Percentiles rank a stretch among this genome's conserved stretches.
These are phyloP conservation scores for Cosmia trapezina DNA, from an alignment of 2,888 invertebrate genomes.

Conservation along the genomic window DNA sequence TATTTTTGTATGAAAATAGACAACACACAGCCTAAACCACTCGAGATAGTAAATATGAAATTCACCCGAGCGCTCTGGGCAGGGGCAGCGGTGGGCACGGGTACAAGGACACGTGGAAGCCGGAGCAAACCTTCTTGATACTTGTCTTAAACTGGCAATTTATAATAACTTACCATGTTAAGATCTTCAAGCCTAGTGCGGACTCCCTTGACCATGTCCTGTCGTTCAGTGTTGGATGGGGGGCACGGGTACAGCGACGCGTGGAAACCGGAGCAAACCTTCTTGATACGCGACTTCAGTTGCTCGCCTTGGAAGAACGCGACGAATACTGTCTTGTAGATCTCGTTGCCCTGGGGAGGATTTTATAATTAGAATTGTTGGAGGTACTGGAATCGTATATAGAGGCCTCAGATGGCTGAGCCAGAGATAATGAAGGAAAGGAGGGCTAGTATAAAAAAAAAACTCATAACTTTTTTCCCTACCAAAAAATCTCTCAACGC, in stretches of 20 bases:
- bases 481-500: no score
- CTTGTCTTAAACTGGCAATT: constrained; percentile 70
- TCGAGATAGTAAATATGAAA: no score
- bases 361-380: background rate
- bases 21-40: no score
- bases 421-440: background rate
- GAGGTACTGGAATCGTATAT: background rate
- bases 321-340: constrained; percentile 97
- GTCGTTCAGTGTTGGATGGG: constrained; percentile 94
- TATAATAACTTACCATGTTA: constrained; percentile 88
- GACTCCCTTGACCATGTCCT: constrained; percentile 97
- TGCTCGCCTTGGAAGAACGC: constrained; percentile 98
- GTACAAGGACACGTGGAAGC: constrained; percentile 97
- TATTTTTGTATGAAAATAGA: no score
- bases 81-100: constrained; percentile 94
- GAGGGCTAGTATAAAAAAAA: no score
- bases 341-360: constrained; percentile 93
- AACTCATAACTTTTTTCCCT: no score
- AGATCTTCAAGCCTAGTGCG: constrained; percentile 97
- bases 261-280: constrained; percentile 98
- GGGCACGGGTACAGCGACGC: constrained; percentile 98
- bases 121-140: constrained; percentile 98
- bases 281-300: constrained; percentile 96
- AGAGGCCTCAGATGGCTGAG: background rate
- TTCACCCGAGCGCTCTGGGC: no score